Percentiles rank a stretch among this genome's conserved stretches.
Conservation (phyloP, 2,113 vertebrate genomes). For the Siniperca chuatsi region DNA sequence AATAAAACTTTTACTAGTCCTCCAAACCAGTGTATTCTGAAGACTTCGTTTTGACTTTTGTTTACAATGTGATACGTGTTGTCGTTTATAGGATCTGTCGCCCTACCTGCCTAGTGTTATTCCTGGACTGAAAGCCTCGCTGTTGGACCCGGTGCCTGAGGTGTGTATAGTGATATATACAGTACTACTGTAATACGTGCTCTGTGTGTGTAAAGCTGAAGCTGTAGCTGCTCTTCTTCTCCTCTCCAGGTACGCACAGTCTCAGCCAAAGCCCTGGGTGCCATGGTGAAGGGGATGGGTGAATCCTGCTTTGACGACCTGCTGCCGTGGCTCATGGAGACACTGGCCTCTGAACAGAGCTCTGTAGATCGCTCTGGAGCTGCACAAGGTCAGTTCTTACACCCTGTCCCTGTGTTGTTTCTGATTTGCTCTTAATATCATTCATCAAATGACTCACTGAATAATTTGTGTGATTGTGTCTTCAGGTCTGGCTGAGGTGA, state of each 20-base stretch:
- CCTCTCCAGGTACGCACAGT: slow-evolving; percentile 92
- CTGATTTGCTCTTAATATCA: too few relatives aligned
- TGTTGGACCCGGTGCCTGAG: slow-evolving; percentile 97
- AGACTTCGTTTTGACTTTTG: not conserved
- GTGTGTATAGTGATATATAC: slow-evolving; percentile 77
- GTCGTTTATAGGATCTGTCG: slow-evolving; percentile 90
- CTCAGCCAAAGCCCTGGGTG: slow-evolving; percentile 96
- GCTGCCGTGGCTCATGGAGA: slow-evolving; percentile 98
- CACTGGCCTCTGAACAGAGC: slow-evolving; percentile 96
- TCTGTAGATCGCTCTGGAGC: slow-evolving; percentile 98
- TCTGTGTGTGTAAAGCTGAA: not conserved
- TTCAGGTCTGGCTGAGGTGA: slow-evolving; percentile 96
- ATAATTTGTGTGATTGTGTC: not conserved
- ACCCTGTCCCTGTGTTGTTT: not conserved
- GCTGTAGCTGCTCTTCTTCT: not conserved
- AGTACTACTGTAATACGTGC: not conserved
- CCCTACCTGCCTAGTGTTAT: slow-evolving; percentile 97
- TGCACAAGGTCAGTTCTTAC: slow-evolving; percentile 89
- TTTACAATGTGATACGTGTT: not conserved
- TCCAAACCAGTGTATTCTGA: not conserved
- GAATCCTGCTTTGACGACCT: slow-evolving; percentile 97
- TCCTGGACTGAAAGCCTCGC: slow-evolving; percentile 94
- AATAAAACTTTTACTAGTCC: not conserved
- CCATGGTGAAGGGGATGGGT: slow-evolving; percentile 99
- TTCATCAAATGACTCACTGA: not conserved